phyloP scores from a whole-genome alignment of 1,140 invertebrate genomes.

The Trypoxylus dichotomus region DNA sequence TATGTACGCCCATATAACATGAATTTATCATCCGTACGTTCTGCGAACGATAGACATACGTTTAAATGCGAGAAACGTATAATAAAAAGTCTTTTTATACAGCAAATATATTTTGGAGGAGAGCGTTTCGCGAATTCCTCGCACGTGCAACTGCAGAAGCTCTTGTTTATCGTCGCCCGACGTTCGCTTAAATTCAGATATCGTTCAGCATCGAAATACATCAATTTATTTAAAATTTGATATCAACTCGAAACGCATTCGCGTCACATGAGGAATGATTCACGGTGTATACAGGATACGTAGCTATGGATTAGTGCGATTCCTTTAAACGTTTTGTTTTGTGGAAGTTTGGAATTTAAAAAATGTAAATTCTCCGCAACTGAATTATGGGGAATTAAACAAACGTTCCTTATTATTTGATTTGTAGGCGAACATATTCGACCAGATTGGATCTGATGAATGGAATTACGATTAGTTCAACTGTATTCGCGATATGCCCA shows the following conservation, averaged over 20 bases:
- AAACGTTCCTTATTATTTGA: background rate
- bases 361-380: background rate
- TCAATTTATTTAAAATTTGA: background rate
- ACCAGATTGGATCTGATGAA: no score
- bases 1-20: no score
- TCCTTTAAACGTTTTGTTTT: background rate
- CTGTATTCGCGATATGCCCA: no score
- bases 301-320: background rate
- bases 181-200: background rate
- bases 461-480: no score
- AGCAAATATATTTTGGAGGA: background rate
- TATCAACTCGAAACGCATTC: background rate
- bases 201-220: background rate
- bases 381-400: background rate
- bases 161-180: background rate
- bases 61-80: background rate
- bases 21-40: background rate
- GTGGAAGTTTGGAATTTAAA: background rate
- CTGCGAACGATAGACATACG: background rate
- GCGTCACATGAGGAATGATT: background rate
- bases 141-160: background rate
- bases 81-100: background rate
- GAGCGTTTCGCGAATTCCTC: background rate
- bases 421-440: no score
- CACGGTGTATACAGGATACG: background rate